Evolutionary conservation across 64 coral and sea anemone genomes (phyloP), one percentile per base, ranked within the genome.

Genomic region (Stylophora pistillata): DNA sequence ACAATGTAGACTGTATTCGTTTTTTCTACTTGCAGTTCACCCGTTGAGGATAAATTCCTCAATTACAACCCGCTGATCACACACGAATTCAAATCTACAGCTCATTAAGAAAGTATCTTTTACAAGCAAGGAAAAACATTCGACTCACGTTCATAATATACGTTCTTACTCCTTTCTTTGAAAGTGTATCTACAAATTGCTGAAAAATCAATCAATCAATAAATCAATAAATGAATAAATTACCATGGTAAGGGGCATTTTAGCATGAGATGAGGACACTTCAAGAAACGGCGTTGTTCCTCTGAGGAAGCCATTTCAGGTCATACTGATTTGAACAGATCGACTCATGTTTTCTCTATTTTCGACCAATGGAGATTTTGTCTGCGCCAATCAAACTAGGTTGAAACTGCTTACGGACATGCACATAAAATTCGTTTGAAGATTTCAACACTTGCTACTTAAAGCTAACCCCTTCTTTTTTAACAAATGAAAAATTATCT

Each of bases 121-220:
- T 47, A 47, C 3, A 47, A 47, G 37, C 37, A 47, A 47, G 37
- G 37, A 47, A 47, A 47, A 47, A 47, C 37, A 47, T 47, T 47
- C 7, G 13, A 79, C 94, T 96, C 86, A 96, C 94, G 73, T 91
- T 96, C 57, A 96, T 86, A 56, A 96, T 75, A 86, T 79, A 76
- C 65, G 77, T 82, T 74, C 94, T 72, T 14, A 96, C 91, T 68
- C 94, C 94, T 86, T 72, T 92, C 73, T 88, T 96, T 7, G 79
- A 73, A 14, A 96, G 69, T 60, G 63, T 55, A n/a, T 96, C 94
- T 79, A 91, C 94, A 86, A 93, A 96, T 96, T 93, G 90, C 94
- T 96, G 30, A 13, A 65, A 72, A 54, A 58, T 2, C 74, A 30
- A 74, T 59, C 23, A 21, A 83, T 59, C 57, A 31, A 77, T 25